phyloP scores from a whole-genome alignment of 2,888 invertebrate genomes.

The Steinernema carpocapsae region DNA sequence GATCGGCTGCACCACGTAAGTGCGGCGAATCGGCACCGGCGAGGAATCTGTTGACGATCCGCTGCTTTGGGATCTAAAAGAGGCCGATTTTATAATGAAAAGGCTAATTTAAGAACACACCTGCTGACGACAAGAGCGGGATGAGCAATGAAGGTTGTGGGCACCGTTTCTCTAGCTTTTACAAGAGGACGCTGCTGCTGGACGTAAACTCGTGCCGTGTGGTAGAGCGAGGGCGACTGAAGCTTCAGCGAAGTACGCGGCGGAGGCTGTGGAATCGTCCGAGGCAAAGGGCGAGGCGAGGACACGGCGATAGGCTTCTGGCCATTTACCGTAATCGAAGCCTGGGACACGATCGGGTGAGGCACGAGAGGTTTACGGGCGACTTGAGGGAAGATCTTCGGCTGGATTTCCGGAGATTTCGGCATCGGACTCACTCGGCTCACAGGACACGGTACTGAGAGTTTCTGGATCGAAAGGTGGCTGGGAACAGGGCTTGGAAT shows the following conservation, averaged over 20 bases:
- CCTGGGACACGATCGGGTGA: not conserved
- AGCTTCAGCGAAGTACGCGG: slow-evolving; percentile 6
- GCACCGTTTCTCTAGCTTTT: not conserved
- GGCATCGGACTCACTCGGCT: slow-evolving; percentile 18
- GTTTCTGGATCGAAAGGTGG: no score
- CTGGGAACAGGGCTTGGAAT: no score
- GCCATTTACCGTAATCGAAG: not conserved
- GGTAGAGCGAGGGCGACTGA: slow-evolving; percentile 20
- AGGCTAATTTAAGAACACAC: not conserved
- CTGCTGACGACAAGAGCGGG: slow-evolving; percentile 27
- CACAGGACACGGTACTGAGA: not conserved
- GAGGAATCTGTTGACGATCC: slow-evolving; percentile 15
- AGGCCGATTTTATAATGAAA: not conserved
- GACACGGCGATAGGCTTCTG: not conserved
- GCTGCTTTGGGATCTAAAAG: slow-evolving; percentile 26
- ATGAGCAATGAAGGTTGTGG: slow-evolving; percentile 23
- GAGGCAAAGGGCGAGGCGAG: slow-evolving; percentile 5
- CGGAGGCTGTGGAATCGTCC: slow-evolving; percentile 13
- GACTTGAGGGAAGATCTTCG: not conserved
- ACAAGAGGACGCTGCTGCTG: slow-evolving; percentile 16
- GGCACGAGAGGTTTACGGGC: no score
- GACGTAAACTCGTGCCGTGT: slow-evolving; percentile 26
- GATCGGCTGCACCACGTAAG: slow-evolving; percentile 24
- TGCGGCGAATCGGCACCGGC: slow-evolving; percentile 10
- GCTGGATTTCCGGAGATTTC: slow-evolving; percentile 8